Evolutionary conservation across 2,888 invertebrate species (phyloP).

Genomic region (Griposia aprilina): DNA sequence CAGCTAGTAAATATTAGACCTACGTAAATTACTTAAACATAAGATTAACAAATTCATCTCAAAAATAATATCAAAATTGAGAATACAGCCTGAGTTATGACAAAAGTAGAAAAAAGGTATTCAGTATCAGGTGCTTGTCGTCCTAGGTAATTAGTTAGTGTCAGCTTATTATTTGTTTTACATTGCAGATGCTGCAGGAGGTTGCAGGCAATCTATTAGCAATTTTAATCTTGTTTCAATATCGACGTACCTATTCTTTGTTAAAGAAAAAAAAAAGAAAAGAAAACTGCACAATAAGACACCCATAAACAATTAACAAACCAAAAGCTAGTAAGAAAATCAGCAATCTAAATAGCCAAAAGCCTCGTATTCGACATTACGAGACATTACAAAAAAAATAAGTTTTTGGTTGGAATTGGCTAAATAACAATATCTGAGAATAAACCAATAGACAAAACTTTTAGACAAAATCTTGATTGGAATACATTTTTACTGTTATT

Average conservation of each 20-base stretch:
- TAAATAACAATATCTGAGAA: neutral
- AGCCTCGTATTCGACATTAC: neutral
- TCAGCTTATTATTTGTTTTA: slow-evolving; percentile 50
- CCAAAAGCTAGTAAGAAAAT: neutral
- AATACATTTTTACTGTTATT: neutral
- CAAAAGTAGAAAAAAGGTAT: slow-evolving; percentile 1
- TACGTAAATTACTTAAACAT: too few relatives aligned
- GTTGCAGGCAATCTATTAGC: slow-evolving; percentile 24
- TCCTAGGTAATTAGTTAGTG: slow-evolving; percentile 37
- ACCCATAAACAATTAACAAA: neutral
- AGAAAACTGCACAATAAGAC: neutral
- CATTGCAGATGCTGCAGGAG: slow-evolving; percentile 17
- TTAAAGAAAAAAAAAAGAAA: neutral
- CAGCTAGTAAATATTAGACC: neutral
- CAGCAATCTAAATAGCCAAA: neutral
- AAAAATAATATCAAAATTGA: neutral
- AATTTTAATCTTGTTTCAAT: slow-evolving; percentile 52
- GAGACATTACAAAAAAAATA: neutral
- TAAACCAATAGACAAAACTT: neutral
- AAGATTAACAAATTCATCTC: neutral
- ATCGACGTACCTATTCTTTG: neutral
- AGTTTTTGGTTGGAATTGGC: neutral
- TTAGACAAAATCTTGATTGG: neutral
- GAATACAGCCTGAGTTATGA: neutral
- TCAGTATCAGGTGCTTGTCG: slow-evolving; percentile 42